phyloP scores from a whole-genome alignment of 2,797 vertebrate species.

The Chiloscyllium punctatum region DNA sequence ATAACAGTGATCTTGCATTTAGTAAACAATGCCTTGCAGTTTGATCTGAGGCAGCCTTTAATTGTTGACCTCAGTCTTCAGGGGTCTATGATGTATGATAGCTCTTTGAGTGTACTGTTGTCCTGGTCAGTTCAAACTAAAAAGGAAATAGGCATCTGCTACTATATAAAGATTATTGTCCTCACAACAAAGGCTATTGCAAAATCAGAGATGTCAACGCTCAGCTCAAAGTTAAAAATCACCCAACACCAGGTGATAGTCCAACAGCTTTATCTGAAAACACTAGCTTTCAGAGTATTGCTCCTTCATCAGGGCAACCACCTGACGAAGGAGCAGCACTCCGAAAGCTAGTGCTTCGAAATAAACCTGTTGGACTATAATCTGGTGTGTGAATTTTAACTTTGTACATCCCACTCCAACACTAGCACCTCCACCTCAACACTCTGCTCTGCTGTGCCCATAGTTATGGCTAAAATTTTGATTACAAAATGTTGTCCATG shows the following conservation, averaged over 20 bases:
- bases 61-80: constrained; percentile 12
- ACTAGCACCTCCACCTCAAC: too few relatives aligned
- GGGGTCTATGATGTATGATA: background rate
- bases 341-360: too few relatives aligned
- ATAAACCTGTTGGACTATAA: too few relatives aligned
- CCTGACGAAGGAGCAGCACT: too few relatives aligned
- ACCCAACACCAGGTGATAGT: background rate
- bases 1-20: background rate
- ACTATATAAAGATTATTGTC: background rate
- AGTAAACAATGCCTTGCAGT: background rate
- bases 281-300: too few relatives aligned
- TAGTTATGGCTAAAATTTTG: background rate
- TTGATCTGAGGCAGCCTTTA: constrained; percentile 2
- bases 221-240: background rate
- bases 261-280: too few relatives aligned
- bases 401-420: too few relatives aligned
- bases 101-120: background rate
- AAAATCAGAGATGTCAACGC: background rate
- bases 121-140: background rate
- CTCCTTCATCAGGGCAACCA: too few relatives aligned
- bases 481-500: background rate
- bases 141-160: background rate
- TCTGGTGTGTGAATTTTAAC: too few relatives aligned
- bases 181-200: background rate
- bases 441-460: background rate